phyloP scores from a whole-genome alignment of 2,888 invertebrate genomes.

The Taenaris catops region DNA sequence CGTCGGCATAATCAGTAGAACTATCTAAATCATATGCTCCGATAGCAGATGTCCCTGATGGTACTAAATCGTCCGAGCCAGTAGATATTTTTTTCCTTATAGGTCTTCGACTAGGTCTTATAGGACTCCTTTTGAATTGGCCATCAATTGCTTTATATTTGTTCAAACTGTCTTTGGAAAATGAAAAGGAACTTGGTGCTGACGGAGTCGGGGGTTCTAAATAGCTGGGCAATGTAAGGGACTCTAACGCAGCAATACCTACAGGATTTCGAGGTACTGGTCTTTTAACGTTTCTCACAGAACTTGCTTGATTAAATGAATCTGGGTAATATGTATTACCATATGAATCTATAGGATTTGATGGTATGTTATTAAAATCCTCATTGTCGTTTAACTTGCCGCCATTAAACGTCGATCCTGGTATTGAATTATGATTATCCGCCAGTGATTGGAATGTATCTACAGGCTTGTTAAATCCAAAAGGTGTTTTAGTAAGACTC shows the following conservation, averaged over 20 bases:
- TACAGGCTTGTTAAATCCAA: conserved; percentile 47
- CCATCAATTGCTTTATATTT: conserved; percentile 53
- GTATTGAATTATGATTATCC: conserved; percentile 56
- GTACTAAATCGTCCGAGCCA: conserved; percentile 57
- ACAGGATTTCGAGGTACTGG: conserved; percentile 35
- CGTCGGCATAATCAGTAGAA: conserved; percentile 44
- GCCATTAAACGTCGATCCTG: conserved; percentile 49
- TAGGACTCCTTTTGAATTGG: conserved; percentile 57
- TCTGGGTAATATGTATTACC: conserved; percentile 66
- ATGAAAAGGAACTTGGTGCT: conserved; percentile 50
- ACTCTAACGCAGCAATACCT: conserved; percentile 38
- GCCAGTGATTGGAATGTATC: conserved; percentile 49
- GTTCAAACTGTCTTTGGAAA: conserved; percentile 46
- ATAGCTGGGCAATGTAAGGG: conserved; percentile 63
- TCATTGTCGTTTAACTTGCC: conserved; percentile 50
- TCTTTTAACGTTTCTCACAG: conserved; percentile 57
- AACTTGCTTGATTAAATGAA: conserved; percentile 63
- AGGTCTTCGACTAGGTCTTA: conserved; percentile 58
- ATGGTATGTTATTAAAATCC: conserved; percentile 35
- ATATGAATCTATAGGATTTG: conserved; percentile 59
- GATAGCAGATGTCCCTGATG: conserved; percentile 61
- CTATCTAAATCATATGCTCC: conserved; percentile 50
- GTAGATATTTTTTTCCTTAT: conserved; percentile 65
- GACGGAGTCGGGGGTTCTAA: conserved; percentile 70
- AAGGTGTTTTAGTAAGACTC: conserved; percentile 46